phyloP scores from a whole-genome alignment of 1,140 invertebrate genomes.

The Heliconius hermathena region DNA sequence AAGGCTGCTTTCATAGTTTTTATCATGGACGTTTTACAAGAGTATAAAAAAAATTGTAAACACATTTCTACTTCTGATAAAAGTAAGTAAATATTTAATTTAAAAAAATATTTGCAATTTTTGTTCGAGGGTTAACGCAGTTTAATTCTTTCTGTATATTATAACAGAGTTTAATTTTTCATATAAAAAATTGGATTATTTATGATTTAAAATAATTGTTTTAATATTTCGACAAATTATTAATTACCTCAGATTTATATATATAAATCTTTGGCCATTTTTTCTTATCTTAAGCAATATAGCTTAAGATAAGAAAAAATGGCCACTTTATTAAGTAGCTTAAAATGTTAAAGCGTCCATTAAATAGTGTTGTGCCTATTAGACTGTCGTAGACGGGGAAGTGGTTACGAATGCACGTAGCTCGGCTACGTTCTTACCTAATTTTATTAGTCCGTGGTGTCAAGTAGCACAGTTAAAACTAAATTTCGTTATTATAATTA shows the following conservation, averaged over 20 bases:
- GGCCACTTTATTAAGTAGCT: not conserved
- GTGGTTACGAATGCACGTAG: conserved; percentile 15
- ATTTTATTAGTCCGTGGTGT: not conserved
- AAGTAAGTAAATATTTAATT: conserved; percentile 1
- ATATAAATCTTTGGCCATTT: too few species aligned
- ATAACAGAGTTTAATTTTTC: too few species aligned
- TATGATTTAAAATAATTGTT: too few species aligned
- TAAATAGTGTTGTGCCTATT: not conserved
- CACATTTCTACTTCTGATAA: conserved; percentile 1
- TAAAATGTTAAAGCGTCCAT: not conserved
- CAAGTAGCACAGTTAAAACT: not conserved
- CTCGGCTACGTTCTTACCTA: conserved; percentile 2
- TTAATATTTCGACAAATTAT: too few species aligned
- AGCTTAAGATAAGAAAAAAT: not conserved
- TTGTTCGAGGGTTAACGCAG: not conserved
- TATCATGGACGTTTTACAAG: conserved; percentile 14
- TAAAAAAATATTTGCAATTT: not conserved
- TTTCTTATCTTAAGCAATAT: too few species aligned
- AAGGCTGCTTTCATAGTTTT: conserved; percentile 20
- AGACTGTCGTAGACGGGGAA: not conserved
- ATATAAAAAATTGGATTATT: too few species aligned
- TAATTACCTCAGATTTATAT: not conserved
- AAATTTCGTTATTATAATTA: not conserved
- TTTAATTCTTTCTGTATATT: not conserved
- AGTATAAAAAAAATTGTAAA: conserved; percentile 19